These are phyloP conservation scores for Drosophila paracracens DNA, from an alignment of 2,888 invertebrate species.

Conservation along the genomic window DNA sequence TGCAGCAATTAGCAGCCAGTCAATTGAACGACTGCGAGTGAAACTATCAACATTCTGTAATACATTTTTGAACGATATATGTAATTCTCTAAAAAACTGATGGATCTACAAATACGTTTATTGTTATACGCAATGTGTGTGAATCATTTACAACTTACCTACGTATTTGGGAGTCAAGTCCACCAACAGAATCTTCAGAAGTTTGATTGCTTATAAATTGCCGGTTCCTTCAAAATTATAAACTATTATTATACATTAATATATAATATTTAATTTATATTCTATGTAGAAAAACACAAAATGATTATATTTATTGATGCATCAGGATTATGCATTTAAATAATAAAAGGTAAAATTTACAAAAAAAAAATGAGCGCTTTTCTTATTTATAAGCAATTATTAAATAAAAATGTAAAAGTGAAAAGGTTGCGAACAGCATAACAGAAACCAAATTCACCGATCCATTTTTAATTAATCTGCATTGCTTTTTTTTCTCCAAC, in stretches of 20 bases:
- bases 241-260: background rate
- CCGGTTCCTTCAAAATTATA: background rate
- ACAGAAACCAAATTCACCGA: background rate
- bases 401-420: background rate
- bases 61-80: background rate
- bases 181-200: background rate
- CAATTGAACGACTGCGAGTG: background rate
- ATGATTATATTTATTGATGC: background rate
- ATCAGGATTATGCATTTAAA: background rate
- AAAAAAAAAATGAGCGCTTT: background rate
- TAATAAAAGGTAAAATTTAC: background rate
- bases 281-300: background rate
- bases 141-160: background rate
- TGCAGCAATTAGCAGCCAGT: conserved; percentile 41
- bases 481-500: background rate
- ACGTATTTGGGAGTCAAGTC: background rate
- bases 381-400: background rate
- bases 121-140: background rate
- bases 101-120: background rate
- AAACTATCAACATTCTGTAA: background rate
- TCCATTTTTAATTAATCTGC: background rate
- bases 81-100: background rate
- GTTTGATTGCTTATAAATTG: background rate
- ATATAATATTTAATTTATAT: background rate
- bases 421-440: background rate